Percentiles rank a stretch among this genome's conserved stretches.
Conservation (phyloP, 2,797 vertebrate species). For the Takifugu rubripes region DNA sequence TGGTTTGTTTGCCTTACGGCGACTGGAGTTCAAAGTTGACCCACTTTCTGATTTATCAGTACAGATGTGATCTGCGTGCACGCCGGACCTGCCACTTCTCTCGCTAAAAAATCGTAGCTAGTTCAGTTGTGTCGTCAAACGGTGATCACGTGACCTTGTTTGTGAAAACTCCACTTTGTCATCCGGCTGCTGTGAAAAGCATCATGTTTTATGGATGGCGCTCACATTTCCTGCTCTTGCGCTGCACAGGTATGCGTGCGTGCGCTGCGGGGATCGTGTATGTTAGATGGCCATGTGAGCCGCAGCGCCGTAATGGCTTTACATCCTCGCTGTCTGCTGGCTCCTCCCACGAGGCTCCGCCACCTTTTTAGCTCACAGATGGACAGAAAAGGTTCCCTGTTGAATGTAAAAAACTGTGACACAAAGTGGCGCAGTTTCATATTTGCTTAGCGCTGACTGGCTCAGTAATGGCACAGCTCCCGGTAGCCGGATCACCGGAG, state of each 20-base stretch:
- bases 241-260: constrained; percentile 55
- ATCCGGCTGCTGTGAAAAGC: constrained; percentile 21
- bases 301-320: constrained; percentile 53
- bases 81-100: too few relatives aligned
- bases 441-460: constrained; percentile 71
- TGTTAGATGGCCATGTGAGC: constrained; percentile 43
- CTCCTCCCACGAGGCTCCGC: constrained; percentile 31
- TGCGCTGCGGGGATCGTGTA: constrained; percentile 44
- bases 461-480: constrained; percentile 62
- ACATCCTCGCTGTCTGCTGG: constrained; percentile 35
- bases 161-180: constrained; percentile 26
- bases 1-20: constrained; percentile 55
- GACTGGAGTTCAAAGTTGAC: constrained; percentile 60
- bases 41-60: constrained; percentile 48
- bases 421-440: constrained; percentile 77
- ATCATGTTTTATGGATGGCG: constrained; percentile 50
- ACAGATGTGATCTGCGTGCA: constrained; percentile 3
- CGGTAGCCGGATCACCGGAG: constrained; percentile 61
- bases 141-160: constrained; percentile 11
- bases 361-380: constrained; percentile 72
- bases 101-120: too few relatives aligned
- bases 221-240: constrained; percentile 29
- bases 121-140: not conserved
- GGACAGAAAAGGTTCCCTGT: constrained; percentile 59
- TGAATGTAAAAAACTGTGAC: constrained; percentile 79